Conservation (phyloP, 2,797 vertebrate species). For the Argya squamiceps region DNA sequence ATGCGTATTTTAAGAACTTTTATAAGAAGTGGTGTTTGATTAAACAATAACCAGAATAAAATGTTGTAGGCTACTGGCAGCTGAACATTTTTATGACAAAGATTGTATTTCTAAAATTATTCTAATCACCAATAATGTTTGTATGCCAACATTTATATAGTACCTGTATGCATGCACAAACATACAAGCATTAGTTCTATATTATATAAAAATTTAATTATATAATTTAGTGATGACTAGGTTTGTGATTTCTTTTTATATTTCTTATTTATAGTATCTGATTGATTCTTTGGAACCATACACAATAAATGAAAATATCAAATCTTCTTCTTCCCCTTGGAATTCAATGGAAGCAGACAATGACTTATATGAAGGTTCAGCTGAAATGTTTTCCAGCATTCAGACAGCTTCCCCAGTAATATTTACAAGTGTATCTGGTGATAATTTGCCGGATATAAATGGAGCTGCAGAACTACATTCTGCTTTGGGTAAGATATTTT, state of each 20-base stretch:
- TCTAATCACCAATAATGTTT: background rate
- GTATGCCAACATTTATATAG: background rate
- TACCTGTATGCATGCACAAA: background rate
- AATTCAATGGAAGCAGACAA: conserved; percentile 59
- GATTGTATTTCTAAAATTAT: background rate
- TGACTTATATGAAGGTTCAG: conserved; percentile 81
- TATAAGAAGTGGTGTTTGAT: background rate
- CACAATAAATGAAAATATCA: conserved; percentile 38
- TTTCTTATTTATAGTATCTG: conserved; percentile 76
- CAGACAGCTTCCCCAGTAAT: conserved; percentile 77
- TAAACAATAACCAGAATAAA: background rate
- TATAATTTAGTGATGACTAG: background rate
- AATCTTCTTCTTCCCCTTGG: conserved; percentile 6
- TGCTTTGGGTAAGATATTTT: conserved; percentile 63
- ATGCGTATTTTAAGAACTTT: background rate
- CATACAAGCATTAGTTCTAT: background rate
- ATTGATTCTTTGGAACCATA: conserved; percentile 67
- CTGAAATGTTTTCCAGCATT: conserved; percentile 76
- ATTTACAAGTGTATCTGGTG: conserved; percentile 64
- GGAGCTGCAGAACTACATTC: conserved; percentile 42
- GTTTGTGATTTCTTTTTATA: background rate
- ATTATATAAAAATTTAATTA: background rate
- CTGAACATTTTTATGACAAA: background rate
- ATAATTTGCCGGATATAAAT: conserved; percentile 38
- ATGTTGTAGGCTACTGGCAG: background rate